Percentiles rank a stretch among this genome's conserved stretches.
Conservation (phyloP, 2,113 vertebrate genomes). For the Callocephalon fimbriatum region DNA sequence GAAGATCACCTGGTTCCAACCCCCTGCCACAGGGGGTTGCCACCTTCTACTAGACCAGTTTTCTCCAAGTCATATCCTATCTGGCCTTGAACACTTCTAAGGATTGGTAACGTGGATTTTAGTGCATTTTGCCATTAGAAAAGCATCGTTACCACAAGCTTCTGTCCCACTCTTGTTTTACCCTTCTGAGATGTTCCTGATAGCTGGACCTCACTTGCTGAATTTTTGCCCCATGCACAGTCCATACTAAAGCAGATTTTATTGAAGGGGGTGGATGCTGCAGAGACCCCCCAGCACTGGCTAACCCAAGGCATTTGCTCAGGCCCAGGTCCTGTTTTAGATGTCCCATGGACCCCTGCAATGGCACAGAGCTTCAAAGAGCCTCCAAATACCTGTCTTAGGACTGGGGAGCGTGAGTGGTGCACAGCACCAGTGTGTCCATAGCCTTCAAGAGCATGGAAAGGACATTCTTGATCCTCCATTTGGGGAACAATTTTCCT, state of each 20-base stretch:
- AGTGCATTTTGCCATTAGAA: background rate
- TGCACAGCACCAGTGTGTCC: accelerated
- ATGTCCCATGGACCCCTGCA: accelerated
- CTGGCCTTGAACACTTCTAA: background rate
- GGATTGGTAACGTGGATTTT: background rate
- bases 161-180: background rate
- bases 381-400: accelerated
- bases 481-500: background rate
- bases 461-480: background rate
- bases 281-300: accelerated
- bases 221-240: accelerated
- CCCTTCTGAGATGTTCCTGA: background rate
- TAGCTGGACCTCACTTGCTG: background rate
- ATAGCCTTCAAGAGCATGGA: background rate
- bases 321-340: background rate
- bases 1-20: background rate
- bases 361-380: no score
- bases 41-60: background rate
- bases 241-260: background rate
- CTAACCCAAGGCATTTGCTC: background rate
- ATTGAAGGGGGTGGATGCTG: no score
- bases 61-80: background rate
- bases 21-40: background rate
- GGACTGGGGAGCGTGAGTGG: accelerated
- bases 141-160: background rate